Conservation (phyloP, 2,888 invertebrate genomes). For the Idaea straminata region DNA sequence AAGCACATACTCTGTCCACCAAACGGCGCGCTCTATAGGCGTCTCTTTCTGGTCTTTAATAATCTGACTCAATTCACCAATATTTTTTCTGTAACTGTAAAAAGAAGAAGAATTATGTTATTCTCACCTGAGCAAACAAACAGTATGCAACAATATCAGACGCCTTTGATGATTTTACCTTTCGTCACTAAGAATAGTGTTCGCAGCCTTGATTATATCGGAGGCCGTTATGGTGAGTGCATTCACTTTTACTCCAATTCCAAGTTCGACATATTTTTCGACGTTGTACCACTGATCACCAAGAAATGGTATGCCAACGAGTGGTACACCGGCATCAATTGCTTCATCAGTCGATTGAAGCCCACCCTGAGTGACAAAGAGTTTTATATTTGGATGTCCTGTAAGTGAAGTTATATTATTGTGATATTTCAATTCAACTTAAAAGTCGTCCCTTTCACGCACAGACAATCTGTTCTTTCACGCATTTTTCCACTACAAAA, state of each 20-base stretch:
- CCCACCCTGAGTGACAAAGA: constrained; percentile 62
- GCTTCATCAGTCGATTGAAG: constrained; percentile 60
- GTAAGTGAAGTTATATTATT: neutral
- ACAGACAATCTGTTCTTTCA: neutral
- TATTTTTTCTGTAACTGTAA: constrained; percentile 23
- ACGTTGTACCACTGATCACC: constrained; percentile 48
- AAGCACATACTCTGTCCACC: constrained; percentile 42
- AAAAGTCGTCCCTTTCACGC: neutral
- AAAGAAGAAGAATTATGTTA: neutral
- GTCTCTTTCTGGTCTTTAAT: constrained; percentile 35
- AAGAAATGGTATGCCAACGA: constrained; percentile 52
- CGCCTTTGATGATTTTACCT: constrained; percentile 17
- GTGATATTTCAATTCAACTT: neutral
- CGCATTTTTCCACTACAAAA: neutral
- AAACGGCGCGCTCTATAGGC: constrained; percentile 36
- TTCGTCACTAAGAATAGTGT: constrained; percentile 23
- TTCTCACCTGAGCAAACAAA: neutral
- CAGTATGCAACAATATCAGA: neutral
- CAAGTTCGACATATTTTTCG: constrained; percentile 30
- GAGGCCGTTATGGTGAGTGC: constrained; percentile 24
- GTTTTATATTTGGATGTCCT: constrained; percentile 58
- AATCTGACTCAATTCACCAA: constrained; percentile 23
- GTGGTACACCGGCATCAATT: constrained; percentile 48
- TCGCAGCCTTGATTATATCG: constrained; percentile 25
- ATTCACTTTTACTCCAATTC: constrained; percentile 32